Evolutionary conservation across 2,113 vertebrate genomes (phyloP).

Genomic region (Dryoscopus gambensis): DNA sequence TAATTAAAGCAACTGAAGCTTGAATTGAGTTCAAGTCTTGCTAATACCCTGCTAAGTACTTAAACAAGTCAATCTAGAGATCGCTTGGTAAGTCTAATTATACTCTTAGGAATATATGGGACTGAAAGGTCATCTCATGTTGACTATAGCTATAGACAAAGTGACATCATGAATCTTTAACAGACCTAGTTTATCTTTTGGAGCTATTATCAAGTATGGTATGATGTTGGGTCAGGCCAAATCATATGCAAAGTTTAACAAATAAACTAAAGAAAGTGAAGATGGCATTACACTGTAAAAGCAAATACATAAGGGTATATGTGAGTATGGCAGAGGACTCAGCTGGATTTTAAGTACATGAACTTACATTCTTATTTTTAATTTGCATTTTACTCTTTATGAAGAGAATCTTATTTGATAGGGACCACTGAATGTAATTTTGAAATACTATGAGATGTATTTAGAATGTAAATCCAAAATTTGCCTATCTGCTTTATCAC

Average conservation of each 20-base stretch:
- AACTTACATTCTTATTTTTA: not conserved
- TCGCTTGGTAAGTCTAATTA: not conserved
- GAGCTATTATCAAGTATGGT: not conserved
- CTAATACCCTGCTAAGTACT: not conserved
- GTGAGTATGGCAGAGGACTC: not conserved
- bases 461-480: not conserved
- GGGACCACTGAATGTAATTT: not conserved
- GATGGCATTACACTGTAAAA: not conserved
- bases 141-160: not conserved
- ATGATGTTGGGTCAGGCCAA: not conserved
- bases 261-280: not conserved
- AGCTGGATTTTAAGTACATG: not conserved
- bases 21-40: not conserved
- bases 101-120: not conserved
- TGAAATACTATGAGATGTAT: not conserved
- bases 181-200: not conserved
- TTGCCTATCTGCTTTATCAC: not conserved
- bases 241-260: not conserved
- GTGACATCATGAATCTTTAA: not conserved
- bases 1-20: constrained; percentile 32
- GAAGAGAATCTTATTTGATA: not conserved
- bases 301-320: not conserved
- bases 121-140: not conserved
- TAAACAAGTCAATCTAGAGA: constrained; percentile 7
- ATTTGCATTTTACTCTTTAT: not conserved